Evolutionary conservation across 2,797 vertebrate genomes (phyloP), one percentile per base, ranked within the genome.

Genomic region (Fringilla coelebs): DNA sequence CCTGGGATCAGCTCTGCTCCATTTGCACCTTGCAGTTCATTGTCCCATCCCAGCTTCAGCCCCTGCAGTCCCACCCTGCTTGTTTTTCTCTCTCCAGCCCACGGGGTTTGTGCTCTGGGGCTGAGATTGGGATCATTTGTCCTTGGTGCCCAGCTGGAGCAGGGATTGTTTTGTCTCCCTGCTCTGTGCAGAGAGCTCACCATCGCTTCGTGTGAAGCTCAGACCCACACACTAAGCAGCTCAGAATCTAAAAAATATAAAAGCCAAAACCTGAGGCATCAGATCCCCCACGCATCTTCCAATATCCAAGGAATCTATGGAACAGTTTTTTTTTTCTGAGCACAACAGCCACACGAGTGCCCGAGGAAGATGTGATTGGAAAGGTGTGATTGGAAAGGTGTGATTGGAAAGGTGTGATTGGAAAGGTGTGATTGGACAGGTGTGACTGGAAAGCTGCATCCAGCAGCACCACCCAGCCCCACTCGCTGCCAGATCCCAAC

Each of bases 301-400:
- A 34, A 2, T 5, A 26, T 2, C n/a, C 13, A 28, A 17, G 11
- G 24, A 40, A 25, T 4, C 48, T 11, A 3, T 0, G 2, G 3
- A 66, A 14, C 19, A 46, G 12, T 46, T 22, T 38, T 13, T 13
- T 13, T 13, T 66, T 15, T 1, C 61, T 9, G 5, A 48, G 68
- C 58, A 46, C 29, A n/a, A 3, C 41, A 72, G n/a, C 43, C 17
- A 11, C 41, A 10, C 0, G 2, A 2, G 15, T 14, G 24, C 31
- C 26, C 4, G 8, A 7, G 28, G 57, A 18, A 54, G 62, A 17
- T 3, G 20, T 3, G 20, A n/a, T 3, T 17, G 32, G 11, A 22
- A 21, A 57, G 51, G 11, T n/a, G n/a, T n/a, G n/a, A n/a, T n/a
- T n/a, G n/a, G n/a, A n/a, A n/a, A 52, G 70, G 19, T 2, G 19